Conservation (phyloP, 2,113 vertebrate genomes). For the Lepus timidus region DNA sequence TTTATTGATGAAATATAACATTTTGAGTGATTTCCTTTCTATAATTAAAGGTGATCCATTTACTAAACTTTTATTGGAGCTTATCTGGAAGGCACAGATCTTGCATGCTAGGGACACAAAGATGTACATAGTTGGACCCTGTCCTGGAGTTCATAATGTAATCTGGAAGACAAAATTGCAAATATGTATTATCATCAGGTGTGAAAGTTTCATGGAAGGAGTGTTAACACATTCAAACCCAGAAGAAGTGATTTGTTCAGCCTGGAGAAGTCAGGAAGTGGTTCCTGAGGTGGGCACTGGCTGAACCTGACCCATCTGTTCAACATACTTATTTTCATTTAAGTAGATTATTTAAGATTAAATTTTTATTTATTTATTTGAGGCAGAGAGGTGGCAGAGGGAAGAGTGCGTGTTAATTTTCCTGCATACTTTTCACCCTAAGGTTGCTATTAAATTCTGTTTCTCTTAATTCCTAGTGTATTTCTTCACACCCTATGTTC, state of each 20-base stretch:
- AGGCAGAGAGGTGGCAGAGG: no score
- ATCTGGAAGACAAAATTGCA: background rate
- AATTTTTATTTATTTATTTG: no score
- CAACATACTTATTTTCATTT: background rate
- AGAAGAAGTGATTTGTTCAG: background rate
- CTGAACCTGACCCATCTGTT: background rate
- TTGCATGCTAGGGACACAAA: background rate
- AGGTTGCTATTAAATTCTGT: background rate
- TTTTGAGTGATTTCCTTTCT: slow-evolving; percentile 43
- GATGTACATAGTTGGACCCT: background rate
- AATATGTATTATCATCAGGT: background rate
- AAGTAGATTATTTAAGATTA: slow-evolving; percentile 15
- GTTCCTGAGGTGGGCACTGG: background rate
- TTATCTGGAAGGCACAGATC: slow-evolving; percentile 4
- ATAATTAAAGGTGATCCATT: background rate
- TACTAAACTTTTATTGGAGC: background rate
- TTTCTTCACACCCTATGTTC: background rate
- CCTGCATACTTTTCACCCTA: background rate
- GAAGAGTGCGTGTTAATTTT: background rate
- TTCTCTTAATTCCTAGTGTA: slow-evolving; percentile 1
- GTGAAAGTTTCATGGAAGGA: background rate
- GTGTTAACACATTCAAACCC: background rate
- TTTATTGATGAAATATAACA: slow-evolving; percentile 7
- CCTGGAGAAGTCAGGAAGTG: background rate
- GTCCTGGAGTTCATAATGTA: background rate